Conservation (phyloP, 2,113 vertebrate species). For the Pogonocichla stellata region DNA sequence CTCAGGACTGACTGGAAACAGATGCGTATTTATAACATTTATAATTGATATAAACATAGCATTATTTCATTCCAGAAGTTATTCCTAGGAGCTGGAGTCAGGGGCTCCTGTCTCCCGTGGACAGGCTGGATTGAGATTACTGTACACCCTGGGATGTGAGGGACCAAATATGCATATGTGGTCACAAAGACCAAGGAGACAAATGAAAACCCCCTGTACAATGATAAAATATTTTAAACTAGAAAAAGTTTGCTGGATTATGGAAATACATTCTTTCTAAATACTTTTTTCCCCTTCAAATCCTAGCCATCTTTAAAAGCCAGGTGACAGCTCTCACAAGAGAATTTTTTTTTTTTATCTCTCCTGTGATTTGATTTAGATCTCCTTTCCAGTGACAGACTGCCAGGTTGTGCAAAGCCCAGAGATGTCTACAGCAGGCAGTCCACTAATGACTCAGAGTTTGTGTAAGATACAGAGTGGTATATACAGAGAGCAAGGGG, state of each 20-base stretch:
- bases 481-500: neutral
- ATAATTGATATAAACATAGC: neutral
- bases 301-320: conserved; percentile 33
- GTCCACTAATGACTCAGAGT: conserved; percentile 55
- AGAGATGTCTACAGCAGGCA: conserved; percentile 54
- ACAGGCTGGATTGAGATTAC: neutral
- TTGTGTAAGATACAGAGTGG: neutral
- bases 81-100: neutral
- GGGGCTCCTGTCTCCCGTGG: neutral
- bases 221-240: neutral
- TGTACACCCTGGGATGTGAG: neutral
- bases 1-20: neutral
- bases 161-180: neutral
- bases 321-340: conserved; percentile 49
- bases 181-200: neutral
- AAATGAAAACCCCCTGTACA: neutral
- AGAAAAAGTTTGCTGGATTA: conserved; percentile 14
- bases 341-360: conserved; percentile 31
- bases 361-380: conserved; percentile 43
- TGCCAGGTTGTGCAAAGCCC: conserved; percentile 39
- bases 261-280: conserved; percentile 19
- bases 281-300: neutral
- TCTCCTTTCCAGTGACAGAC: conserved; percentile 48
- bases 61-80: neutral
- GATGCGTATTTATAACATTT: neutral